These are phyloP conservation scores for Drosophila lutescens DNA, from an alignment of 2,888 invertebrate genomes.

Conservation along the genomic window DNA sequence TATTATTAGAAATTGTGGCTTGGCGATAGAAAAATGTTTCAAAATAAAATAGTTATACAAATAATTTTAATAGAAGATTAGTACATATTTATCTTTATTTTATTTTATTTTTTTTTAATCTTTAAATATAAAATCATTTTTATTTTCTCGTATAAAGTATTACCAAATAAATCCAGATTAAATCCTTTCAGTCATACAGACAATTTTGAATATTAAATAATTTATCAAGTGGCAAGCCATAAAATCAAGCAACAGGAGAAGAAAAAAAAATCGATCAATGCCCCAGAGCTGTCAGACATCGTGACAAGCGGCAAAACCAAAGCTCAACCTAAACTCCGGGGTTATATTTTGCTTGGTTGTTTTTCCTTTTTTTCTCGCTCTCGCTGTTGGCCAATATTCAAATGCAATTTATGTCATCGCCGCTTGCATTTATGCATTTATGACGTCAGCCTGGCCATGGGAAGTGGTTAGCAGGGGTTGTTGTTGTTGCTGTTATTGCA, in stretches of 20 bases:
- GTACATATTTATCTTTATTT: too few relatives aligned
- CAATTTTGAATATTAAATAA: background rate
- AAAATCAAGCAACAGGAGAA: slow-evolving; percentile 7
- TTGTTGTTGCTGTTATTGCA: slow-evolving; percentile 46
- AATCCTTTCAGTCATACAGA: background rate
- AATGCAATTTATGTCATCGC: slow-evolving; percentile 82
- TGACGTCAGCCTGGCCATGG: slow-evolving; percentile 76
- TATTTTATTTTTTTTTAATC: too few relatives aligned
- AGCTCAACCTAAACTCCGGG: slow-evolving; percentile 25
- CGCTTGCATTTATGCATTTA: slow-evolving; percentile 62
- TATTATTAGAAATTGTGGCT: too few relatives aligned
- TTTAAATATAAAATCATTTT: too few relatives aligned
- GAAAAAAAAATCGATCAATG: slow-evolving; percentile 61
- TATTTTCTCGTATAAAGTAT: too few relatives aligned
- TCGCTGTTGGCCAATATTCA: slow-evolving; percentile 81
- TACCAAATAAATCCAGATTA: too few relatives aligned
- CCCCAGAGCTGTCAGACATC: slow-evolving; percentile 50
- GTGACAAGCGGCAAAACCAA: slow-evolving; percentile 66
- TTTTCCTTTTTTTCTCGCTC: slow-evolving; percentile 25
- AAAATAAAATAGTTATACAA: too few relatives aligned
- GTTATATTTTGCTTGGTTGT: slow-evolving; percentile 32
- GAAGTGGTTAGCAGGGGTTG: slow-evolving; percentile 55
- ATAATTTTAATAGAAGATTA: too few relatives aligned
- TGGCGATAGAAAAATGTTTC: too few relatives aligned
- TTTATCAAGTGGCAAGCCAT: slow-evolving; percentile 1